A percentile compares a stretch with the other conserved stretches of the same genome.
Conservation (phyloP, 2,797 vertebrate genomes). For the Trachurus trachurus region DNA sequence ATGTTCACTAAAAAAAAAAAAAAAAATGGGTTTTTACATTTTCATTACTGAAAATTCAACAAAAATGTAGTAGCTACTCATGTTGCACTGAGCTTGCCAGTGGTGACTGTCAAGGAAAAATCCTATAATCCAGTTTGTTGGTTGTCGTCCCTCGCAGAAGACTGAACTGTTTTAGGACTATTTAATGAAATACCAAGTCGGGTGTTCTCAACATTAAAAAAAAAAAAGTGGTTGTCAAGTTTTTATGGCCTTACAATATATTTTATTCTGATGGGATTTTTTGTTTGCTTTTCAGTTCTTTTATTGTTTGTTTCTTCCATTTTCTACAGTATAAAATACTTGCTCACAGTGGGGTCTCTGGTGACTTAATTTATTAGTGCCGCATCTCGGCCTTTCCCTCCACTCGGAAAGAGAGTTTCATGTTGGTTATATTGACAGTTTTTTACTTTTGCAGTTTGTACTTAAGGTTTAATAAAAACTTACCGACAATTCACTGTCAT, state of each 20-base stretch:
- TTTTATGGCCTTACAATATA: constrained; percentile 99
- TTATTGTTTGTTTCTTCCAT: constrained; percentile 82
- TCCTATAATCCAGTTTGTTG: constrained; percentile 96
- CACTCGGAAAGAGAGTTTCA: constrained; percentile 92
- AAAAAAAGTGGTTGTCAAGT: constrained; percentile 92
- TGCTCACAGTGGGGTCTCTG: constrained; percentile 94
- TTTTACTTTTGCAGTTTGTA: constrained; percentile 99
- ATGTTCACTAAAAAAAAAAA: constrained; percentile 87
- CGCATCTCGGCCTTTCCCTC: constrained; percentile 93
- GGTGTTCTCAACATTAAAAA: constrained; percentile 91
- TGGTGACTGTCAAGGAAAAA: constrained; percentile 94
- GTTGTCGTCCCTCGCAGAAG: constrained; percentile 94
- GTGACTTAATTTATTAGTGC: constrained; percentile 99
- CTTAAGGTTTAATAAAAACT: constrained; percentile 99
- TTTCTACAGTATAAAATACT: constrained; percentile 94
- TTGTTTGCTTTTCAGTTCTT: constrained; percentile 88
- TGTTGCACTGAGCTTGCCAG: constrained; percentile 99
- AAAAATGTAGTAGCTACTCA: constrained; percentile 94
- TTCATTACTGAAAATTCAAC: constrained; percentile 96
- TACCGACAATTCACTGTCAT: constrained; percentile 86
- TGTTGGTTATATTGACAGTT: constrained; percentile 98
- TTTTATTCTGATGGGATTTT: constrained; percentile 83
- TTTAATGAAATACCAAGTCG: constrained; percentile 96
- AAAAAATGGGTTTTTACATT: constrained; percentile 93
- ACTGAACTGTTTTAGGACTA: constrained; percentile 99